Evolutionary conservation across 2,113 vertebrate species (phyloP).

Genomic region (Asarcornis scutulata): DNA sequence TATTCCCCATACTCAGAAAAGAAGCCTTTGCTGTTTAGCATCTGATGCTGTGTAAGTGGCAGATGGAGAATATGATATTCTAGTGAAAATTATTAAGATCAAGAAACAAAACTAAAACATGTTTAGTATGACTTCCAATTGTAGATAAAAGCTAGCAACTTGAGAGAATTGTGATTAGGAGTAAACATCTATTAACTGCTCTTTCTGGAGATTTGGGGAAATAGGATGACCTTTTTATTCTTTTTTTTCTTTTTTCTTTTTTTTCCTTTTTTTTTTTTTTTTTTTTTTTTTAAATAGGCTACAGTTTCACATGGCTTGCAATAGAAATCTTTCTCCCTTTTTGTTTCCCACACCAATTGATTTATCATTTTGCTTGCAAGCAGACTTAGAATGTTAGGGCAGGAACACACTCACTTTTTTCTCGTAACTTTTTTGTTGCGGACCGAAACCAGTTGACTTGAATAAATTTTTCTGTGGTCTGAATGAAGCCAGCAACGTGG

Average conservation of each 20-base stretch:
- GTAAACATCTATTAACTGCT: conserved; percentile 78
- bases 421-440: conserved; percentile 86
- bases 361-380: conserved; percentile 91
- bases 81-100: conserved; percentile 23
- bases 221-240: conserved; percentile 72
- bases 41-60: background rate
- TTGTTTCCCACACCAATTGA: conserved; percentile 88
- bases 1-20: background rate
- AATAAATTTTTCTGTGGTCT: conserved; percentile 93
- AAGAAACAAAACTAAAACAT: conserved; percentile 26
- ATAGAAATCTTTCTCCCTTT: conserved; percentile 77
- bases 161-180: conserved; percentile 69
- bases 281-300: conserved; percentile 73
- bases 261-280: background rate
- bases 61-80: conserved; percentile 24
- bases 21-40: background rate
- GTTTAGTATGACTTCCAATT: conserved; percentile 46
- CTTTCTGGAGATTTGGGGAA: conserved; percentile 77
- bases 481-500: conserved; percentile 99
- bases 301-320: conserved; percentile 85
- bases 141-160: conserved; percentile 65
- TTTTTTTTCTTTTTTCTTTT: background rate
- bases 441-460: conserved; percentile 93
- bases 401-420: conserved; percentile 86
- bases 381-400: conserved; percentile 87